Percentiles rank a stretch among this genome's conserved stretches.
phyloP scores from a whole-genome alignment of 2,888 invertebrate species.

The Nomada ferruginata region DNA sequence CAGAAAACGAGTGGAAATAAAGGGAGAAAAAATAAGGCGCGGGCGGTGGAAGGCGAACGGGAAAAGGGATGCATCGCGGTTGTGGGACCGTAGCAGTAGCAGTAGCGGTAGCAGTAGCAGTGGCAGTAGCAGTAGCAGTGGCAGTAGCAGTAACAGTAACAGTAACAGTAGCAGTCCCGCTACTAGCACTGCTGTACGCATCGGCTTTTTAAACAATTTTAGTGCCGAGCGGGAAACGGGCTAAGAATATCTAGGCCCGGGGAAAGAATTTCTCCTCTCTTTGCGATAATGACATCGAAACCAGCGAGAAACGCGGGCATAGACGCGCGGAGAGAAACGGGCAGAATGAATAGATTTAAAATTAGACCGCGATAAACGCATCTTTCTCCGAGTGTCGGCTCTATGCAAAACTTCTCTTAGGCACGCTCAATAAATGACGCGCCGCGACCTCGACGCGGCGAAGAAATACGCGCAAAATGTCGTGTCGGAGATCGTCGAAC shows the following conservation, averaged over 20 bases:
- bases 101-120: not conserved
- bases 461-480: conserved; percentile 13
- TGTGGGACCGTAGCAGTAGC: not conserved
- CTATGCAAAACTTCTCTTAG: conserved; percentile 53
- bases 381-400: conserved; percentile 55
- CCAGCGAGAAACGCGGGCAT: conserved; percentile 37
- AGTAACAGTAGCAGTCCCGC: conserved; percentile 10
- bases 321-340: conserved; percentile 38
- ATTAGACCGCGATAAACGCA: conserved; percentile 63
- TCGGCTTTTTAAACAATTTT: conserved; percentile 75
- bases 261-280: conserved; percentile 73
- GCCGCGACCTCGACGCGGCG: conserved; percentile 10
- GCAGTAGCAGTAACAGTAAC: not conserved
- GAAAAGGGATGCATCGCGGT: conserved; percentile 17
- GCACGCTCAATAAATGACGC: conserved; percentile 41
- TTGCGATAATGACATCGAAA: conserved; percentile 61
- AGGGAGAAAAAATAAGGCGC: conserved; percentile 37
- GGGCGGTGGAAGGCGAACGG: not conserved
- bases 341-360: conserved; percentile 61
- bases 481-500: not conserved
- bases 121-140: not conserved
- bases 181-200: conserved; percentile 42
- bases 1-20: conserved; percentile 55
- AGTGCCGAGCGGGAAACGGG: conserved; percentile 64
- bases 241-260: conserved; percentile 74